Evolutionary conservation across 2,113 vertebrate species (phyloP).

Genomic region (Mormoops blainvillei): DNA sequence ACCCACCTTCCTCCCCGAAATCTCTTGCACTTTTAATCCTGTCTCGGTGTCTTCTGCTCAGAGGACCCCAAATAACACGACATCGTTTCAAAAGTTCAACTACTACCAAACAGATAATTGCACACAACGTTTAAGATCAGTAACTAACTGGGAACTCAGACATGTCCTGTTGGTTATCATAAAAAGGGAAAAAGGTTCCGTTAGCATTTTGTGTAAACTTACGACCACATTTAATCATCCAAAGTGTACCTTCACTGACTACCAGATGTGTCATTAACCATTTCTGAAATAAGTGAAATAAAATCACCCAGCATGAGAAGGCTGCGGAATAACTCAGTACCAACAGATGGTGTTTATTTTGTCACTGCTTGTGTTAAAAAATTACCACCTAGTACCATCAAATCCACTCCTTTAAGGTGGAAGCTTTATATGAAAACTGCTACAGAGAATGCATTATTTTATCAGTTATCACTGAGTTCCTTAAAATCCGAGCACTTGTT

Average conservation of each 20-base stretch:
- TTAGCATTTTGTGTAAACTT: conserved; percentile 68
- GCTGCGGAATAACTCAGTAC: conserved; percentile 82
- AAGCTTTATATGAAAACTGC: conserved; percentile 78
- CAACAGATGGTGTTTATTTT: conserved; percentile 97
- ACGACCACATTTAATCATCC: conserved; percentile 73
- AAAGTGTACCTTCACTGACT: conserved; percentile 73
- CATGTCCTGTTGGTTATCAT: conserved; percentile 12
- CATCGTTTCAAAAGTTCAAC: neutral
- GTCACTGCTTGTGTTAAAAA: conserved; percentile 87
- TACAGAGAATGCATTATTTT: conserved; percentile 76
- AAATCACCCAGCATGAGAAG: conserved; percentile 83
- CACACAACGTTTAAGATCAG: neutral
- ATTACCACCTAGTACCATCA: conserved; percentile 85
- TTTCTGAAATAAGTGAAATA: conserved; percentile 83
- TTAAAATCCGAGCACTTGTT: conserved; percentile 87
- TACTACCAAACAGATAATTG: neutral
- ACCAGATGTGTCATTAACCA: conserved; percentile 86
- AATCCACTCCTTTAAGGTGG: conserved; percentile 83
- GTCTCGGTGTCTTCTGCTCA: neutral
- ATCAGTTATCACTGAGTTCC: conserved; percentile 76
- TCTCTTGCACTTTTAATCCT: neutral
- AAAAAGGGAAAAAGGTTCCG: conserved; percentile 45
- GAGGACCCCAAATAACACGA: neutral
- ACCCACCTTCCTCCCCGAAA: neutral
- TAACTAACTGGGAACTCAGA: neutral